Conservation (phyloP, 2,113 vertebrate species). For the Rhizomys pruinosus region DNA sequence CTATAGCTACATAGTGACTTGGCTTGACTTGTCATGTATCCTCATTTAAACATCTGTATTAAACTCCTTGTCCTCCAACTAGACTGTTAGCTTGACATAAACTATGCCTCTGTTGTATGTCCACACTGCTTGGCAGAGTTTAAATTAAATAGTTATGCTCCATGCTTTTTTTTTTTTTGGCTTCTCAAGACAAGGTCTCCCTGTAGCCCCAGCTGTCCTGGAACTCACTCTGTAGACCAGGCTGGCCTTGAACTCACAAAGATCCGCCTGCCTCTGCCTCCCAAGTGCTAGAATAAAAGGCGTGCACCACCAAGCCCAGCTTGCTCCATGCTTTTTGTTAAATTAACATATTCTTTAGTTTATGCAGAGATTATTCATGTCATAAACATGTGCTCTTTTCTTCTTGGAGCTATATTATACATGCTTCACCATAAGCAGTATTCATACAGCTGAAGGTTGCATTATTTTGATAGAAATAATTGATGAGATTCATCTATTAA, state of each 20-base stretch:
- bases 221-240: no score
- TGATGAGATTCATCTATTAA: not conserved
- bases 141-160: not conserved
- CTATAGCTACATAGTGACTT: not conserved
- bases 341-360: not conserved
- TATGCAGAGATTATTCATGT: not conserved
- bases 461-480: slow-evolving; percentile 2
- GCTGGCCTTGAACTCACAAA: no score
- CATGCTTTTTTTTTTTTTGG: no score
- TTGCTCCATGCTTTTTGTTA: no score
- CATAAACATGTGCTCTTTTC: not conserved
- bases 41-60: not conserved
- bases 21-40: not conserved
- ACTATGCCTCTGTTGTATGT: not conserved
- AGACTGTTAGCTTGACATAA: not conserved
- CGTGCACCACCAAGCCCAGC: no score
- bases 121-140: not conserved
- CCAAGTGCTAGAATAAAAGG: no score
- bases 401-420: not conserved
- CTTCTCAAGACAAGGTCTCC: no score
- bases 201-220: no score
- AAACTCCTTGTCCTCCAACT: not conserved
- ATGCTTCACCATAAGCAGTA: not conserved
- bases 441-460: not conserved
- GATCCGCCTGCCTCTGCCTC: no score